Percentiles rank a stretch among this genome's conserved stretches.
These are phyloP conservation scores for Melinaea marsaeus DNA, from an alignment of 2,888 invertebrate genomes.

Conservation along the genomic window DNA sequence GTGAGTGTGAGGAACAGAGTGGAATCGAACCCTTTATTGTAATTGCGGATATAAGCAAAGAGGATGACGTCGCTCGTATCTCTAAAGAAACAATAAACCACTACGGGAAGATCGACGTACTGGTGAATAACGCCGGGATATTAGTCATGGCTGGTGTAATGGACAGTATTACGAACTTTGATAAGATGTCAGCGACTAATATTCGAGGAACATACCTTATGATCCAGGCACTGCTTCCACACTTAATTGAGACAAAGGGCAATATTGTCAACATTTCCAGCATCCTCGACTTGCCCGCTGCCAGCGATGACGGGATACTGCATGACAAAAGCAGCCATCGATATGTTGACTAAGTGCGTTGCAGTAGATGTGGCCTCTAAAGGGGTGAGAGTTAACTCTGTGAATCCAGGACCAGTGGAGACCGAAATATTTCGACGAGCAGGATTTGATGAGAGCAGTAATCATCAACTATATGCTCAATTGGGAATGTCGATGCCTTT, in stretches of 20 bases:
- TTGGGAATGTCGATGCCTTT: conserved; percentile 46
- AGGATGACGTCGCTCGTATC: conserved; percentile 50
- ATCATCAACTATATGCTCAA: conserved; percentile 42
- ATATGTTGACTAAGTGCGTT: conserved; percentile 59
- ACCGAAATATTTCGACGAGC: conserved; percentile 53
- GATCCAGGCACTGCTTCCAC: conserved; percentile 48
- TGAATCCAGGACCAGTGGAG: conserved; percentile 60
- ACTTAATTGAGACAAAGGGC: conserved; percentile 51
- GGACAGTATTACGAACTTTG: conserved; percentile 47
- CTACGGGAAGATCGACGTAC: conserved; percentile 51
- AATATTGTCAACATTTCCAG: conserved; percentile 62
- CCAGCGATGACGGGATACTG: conserved; percentile 53
- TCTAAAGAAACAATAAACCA: conserved; percentile 48
- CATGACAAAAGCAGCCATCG: conserved; percentile 63
- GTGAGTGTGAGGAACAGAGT: conserved; percentile 46
- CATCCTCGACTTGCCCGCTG: conserved; percentile 47
- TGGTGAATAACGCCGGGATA: conserved; percentile 62
- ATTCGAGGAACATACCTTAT: conserved; percentile 54
- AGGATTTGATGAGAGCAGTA: conserved; percentile 47
- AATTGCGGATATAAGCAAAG: conserved; percentile 53
- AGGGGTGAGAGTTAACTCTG: conserved; percentile 60
- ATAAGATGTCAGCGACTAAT: conserved; percentile 55
- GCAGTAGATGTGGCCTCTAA: conserved; percentile 52
- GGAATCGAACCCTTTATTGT: conserved; percentile 48
- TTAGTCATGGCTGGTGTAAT: conserved; percentile 40